These are phyloP conservation scores for Sylvicapra grimmia DNA, from an alignment of 2,113 vertebrate genomes.

Conservation along the genomic window DNA sequence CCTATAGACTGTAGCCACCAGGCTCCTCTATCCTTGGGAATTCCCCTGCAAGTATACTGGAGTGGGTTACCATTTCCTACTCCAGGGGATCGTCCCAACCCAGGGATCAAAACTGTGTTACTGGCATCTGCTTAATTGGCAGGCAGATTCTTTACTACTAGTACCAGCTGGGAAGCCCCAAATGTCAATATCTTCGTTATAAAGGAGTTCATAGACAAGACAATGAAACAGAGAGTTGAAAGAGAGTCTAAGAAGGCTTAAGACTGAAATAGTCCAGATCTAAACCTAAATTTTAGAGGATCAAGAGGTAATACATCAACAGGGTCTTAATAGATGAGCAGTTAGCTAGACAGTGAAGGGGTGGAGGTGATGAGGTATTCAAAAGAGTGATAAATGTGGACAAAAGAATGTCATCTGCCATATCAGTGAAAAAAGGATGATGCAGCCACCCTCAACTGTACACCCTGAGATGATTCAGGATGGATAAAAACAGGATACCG, in stretches of 20 bases:
- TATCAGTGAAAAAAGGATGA: background rate
- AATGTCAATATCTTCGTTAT: background rate
- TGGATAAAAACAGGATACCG: background rate
- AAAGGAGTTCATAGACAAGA: background rate
- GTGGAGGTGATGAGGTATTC: background rate
- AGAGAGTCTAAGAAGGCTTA: background rate
- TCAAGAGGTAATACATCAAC: background rate
- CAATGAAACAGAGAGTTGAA: background rate
- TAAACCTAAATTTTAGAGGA: background rate
- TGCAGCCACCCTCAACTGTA: background rate
- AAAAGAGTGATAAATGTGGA: background rate
- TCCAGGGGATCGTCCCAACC: background rate
- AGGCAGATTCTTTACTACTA: background rate
- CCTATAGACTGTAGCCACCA: background rate
- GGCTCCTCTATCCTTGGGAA: background rate
- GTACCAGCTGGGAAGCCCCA: background rate
- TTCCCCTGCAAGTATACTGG: background rate
- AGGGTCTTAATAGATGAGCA: background rate
- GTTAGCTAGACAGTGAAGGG: background rate
- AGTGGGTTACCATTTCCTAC: background rate
- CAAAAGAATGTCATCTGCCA: background rate
- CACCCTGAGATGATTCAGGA: background rate
- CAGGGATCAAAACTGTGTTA: background rate
- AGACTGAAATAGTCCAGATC: background rate
- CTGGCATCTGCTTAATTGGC: background rate